phyloP scores from a whole-genome alignment of 2,797 vertebrate genomes.

The Enteromius viviparus region DNA sequence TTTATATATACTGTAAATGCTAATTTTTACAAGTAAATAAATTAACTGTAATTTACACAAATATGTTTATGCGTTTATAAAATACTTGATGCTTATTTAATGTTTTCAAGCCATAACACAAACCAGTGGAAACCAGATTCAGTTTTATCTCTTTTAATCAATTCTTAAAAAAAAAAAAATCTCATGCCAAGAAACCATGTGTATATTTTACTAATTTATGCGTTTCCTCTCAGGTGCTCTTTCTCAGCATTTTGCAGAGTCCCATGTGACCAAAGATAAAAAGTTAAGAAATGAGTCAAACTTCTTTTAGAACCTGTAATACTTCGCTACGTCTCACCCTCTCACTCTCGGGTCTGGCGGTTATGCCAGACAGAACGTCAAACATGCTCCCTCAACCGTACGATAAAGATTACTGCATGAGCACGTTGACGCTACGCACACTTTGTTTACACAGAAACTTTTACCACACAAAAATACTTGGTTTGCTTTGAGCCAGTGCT shows the following conservation, averaged over 20 bases:
- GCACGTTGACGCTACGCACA: slow-evolving; percentile 41
- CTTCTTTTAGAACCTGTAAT: slow-evolving; percentile 5
- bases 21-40: not conserved
- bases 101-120: slow-evolving; percentile 1
- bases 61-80: not conserved
- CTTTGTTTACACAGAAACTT: slow-evolving; percentile 67
- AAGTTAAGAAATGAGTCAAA: slow-evolving; percentile 37
- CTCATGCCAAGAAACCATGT: slow-evolving; percentile 24
- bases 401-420: slow-evolving; percentile 51
- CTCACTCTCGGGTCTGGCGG: slow-evolving; percentile 23
- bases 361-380: slow-evolving; percentile 43
- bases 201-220: slow-evolving; percentile 31
- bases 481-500: slow-evolving; percentile 64
- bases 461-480: slow-evolving; percentile 73
- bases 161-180: not conserved
- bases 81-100: not conserved
- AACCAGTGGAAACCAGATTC: slow-evolving; percentile 1
- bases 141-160: slow-evolving; percentile 17
- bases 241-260: slow-evolving; percentile 32
- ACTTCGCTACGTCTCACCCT: slow-evolving; percentile 13
- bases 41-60: not conserved
- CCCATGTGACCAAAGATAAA: slow-evolving; percentile 26
- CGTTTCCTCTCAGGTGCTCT: slow-evolving; percentile 27
- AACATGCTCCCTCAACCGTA: slow-evolving; percentile 33
- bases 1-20: not conserved